Evolutionary conservation across 2,113 vertebrate genomes (phyloP), one percentile per base, ranked within the genome.

Genomic region (Heterochromis multidens): DNA sequence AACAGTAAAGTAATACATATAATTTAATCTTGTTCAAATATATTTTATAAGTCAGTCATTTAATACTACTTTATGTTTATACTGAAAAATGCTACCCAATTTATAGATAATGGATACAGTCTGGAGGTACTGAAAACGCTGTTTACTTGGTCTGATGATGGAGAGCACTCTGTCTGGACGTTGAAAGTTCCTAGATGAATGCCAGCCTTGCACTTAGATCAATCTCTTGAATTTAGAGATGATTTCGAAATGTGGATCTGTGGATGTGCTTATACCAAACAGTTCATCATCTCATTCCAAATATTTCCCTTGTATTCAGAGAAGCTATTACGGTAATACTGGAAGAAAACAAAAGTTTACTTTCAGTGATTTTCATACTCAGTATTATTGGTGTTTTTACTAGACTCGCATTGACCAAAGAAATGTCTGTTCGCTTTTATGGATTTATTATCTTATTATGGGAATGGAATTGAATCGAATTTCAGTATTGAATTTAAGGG

Each of bases 351-450:
- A 56, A n/a, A n/a, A 29, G 80, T 74, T 90, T 85, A 57, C 59
- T 57, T 78, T 90, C 17, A 35, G 11, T 83, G 49, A 85, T 90
- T 79, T 85, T 62, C 37, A 54, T 72, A 35, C 46, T 79, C 80
- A 86, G 59, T 87, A 87, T 91, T 94, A 81, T 83, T 29, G 67
- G 49, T 87, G 14, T 83, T 91, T 87, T 33, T 86, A 19, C 62
- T 61, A 58, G 37, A 56, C 61, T 63, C 76, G 49, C 19, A 8
- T 46, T 86, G 83, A 87, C 88, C 40, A 80, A 77, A 88, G 87
- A 91, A 63, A 77, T 60, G 7, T 91, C 29, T 52, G 70, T 79
- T 19, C 29, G 9, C 89, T 21, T 84, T 87, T 60, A 19, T 86
- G 72, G 65, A 80, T 84, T 61, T 88, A 58, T 87, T 79, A 54